These are phyloP conservation scores for Oligia fasciuncula DNA, from an alignment of 2,888 invertebrate genomes.

Conservation along the genomic window DNA sequence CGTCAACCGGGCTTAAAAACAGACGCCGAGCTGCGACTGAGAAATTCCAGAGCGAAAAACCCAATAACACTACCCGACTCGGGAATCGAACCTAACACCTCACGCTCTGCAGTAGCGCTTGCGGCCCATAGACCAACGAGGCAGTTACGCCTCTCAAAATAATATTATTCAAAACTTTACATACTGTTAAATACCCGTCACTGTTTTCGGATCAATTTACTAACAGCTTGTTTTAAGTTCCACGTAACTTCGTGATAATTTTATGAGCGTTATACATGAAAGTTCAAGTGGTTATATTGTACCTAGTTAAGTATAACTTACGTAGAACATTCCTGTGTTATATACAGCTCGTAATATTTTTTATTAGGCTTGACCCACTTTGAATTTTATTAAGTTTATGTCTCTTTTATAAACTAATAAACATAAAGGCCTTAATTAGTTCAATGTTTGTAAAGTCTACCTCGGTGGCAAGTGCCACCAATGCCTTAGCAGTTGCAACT, in stretches of 20 bases:
- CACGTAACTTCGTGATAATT: constrained; percentile 84
- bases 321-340: constrained; percentile 68
- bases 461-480: neutral
- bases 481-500: too few species aligned
- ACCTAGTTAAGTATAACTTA: constrained; percentile 69
- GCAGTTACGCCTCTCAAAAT: neutral
- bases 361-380: constrained; percentile 74
- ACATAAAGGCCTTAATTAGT: constrained; percentile 27
- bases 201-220: constrained; percentile 81
- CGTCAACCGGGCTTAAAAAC: neutral
- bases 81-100: neutral
- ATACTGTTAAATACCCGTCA: constrained; percentile 63
- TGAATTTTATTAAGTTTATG: constrained; percentile 68
- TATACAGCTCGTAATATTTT: constrained; percentile 62
- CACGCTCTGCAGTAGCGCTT: neutral
- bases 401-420: constrained; percentile 65
- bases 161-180: constrained; percentile 44
- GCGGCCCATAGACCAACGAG: neutral
- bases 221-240: constrained; percentile 83
- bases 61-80: neutral
- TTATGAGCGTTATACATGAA: constrained; percentile 86
- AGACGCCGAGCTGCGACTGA: neutral
- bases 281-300: constrained; percentile 76
- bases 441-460: constrained; percentile 17
- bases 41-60: neutral